These are phyloP conservation scores for Digitonthophagus gazella DNA, from an alignment of 2,888 invertebrate genomes.

Conservation along the genomic window DNA sequence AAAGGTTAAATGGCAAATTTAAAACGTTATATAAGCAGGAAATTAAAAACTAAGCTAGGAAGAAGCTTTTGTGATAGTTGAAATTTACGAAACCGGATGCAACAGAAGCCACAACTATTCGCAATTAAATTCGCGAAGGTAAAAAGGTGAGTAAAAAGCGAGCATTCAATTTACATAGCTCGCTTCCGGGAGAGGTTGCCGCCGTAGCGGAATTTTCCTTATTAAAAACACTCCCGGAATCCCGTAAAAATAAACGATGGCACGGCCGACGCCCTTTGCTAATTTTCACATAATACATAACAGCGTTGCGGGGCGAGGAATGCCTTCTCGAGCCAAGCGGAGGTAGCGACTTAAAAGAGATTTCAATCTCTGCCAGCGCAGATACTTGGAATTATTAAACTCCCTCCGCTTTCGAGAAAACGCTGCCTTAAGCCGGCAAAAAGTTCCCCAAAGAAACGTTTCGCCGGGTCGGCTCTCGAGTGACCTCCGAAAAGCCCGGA, in stretches of 20 bases:
- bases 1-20: neutral
- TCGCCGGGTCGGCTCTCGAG: neutral
- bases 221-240: constrained; percentile 12
- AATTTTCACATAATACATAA: constrained; percentile 11
- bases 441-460: neutral
- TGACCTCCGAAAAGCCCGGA: neutral
- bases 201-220: constrained; percentile 8
- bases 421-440: neutral
- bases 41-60: neutral
- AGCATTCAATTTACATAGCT: neutral
- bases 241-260: constrained; percentile 10
- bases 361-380: neutral
- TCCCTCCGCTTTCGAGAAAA: neutral
- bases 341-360: neutral
- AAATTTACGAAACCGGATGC: neutral
- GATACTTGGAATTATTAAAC: neutral
- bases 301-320: neutral
- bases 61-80: neutral
- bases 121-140: neutral
- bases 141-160: neutral
- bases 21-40: neutral
- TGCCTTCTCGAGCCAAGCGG: neutral
- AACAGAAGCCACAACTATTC: neutral
- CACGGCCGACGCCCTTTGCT: constrained; percentile 4
- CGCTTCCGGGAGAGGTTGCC: neutral